These are phyloP conservation scores for Aspiorhynchus laticeps DNA, from an alignment of 2,113 vertebrate species.

Conservation along the genomic window DNA sequence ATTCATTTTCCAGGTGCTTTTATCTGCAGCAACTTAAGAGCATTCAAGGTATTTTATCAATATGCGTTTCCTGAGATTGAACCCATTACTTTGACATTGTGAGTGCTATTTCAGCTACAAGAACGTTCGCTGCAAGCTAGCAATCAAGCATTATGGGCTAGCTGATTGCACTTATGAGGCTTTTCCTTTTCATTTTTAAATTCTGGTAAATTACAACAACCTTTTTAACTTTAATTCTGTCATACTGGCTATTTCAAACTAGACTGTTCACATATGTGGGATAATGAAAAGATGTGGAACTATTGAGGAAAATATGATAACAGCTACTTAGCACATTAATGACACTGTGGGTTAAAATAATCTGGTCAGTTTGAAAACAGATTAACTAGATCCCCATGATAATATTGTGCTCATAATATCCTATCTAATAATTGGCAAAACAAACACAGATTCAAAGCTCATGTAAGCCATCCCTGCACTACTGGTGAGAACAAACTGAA, in stretches of 20 bases:
- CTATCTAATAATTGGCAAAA: constrained; percentile 57
- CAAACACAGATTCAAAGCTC: constrained; percentile 32
- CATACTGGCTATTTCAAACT: not conserved
- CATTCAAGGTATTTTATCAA: not conserved
- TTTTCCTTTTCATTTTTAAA: not conserved
- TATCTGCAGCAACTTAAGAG: not conserved
- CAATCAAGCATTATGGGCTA: constrained; percentile 2
- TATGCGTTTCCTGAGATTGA: not conserved
- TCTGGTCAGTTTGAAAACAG: constrained; percentile 66
- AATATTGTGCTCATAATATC: constrained; percentile 59
- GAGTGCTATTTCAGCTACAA: not conserved
- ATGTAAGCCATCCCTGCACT: not conserved
- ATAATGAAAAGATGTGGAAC: not conserved
- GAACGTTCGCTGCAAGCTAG: not conserved
- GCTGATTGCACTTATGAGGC: not conserved
- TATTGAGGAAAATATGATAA: constrained; percentile 15
- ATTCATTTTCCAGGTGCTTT: constrained; percentile 11
- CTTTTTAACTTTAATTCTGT: not conserved
- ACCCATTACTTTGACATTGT: not conserved
- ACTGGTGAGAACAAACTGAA: not conserved
- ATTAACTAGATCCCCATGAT: constrained; percentile 69
- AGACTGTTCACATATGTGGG: not conserved
- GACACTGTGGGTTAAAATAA: constrained; percentile 67
- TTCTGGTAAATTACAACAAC: not conserved
- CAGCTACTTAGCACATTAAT: constrained; percentile 66